Evolutionary conservation across 2,888 invertebrate genomes (phyloP).

Genomic region (Idaea dimidiata): DNA sequence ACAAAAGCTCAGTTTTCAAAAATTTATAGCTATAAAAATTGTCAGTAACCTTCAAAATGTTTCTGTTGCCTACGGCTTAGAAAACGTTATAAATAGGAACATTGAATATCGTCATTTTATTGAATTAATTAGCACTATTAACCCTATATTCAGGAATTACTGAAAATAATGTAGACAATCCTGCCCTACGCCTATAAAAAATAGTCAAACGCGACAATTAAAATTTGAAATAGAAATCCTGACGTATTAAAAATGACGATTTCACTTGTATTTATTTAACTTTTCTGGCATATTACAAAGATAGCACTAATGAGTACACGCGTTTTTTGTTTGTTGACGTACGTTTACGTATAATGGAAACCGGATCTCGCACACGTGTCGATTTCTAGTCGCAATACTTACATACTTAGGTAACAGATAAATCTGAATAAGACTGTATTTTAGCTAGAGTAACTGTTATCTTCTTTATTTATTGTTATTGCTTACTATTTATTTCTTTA

Average conservation of each 20-base stretch:
- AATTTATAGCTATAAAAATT: too few relatives aligned
- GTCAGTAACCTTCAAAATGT: too few relatives aligned
- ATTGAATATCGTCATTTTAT: neutral
- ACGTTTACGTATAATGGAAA: conserved; percentile 32
- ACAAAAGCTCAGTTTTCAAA: neutral
- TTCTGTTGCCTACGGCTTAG: too few relatives aligned
- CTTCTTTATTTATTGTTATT: neutral
- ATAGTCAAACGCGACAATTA: neutral
- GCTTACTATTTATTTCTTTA: too few relatives aligned
- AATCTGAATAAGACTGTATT: neutral
- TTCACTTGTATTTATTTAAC: neutral
- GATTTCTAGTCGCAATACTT: conserved; percentile 18
- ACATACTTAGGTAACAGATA: neutral
- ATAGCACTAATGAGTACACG: conserved; percentile 9
- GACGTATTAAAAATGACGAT: neutral
- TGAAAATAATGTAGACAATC: neutral
- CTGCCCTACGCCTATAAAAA: neutral
- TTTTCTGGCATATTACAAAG: neutral
- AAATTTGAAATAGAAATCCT: neutral
- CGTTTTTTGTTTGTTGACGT: conserved; percentile 22
- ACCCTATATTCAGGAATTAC: neutral
- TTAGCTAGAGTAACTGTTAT: neutral
- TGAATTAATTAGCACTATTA: neutral
- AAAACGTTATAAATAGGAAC: neutral
- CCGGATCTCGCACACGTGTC: conserved; percentile 42